phyloP scores from a whole-genome alignment of 2,113 vertebrate genomes.

The Xenus cinereus region DNA sequence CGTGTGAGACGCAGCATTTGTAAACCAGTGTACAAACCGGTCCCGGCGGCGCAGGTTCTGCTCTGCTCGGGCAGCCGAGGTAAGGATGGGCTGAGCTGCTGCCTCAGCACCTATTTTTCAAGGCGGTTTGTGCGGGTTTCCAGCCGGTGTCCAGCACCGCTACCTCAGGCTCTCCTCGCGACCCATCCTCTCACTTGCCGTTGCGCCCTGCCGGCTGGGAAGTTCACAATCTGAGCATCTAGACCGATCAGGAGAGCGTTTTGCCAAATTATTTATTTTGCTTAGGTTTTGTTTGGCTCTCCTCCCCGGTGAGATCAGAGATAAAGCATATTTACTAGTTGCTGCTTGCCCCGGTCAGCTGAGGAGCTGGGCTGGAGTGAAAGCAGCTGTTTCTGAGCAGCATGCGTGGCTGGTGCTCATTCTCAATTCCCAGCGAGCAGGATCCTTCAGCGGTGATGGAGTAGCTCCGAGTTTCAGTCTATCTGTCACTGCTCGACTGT shows the following conservation, averaged over 20 bases:
- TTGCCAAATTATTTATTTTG: conserved; percentile 36
- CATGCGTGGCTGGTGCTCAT: conserved; percentile 41
- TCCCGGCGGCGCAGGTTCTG: neutral
- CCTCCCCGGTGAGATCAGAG: neutral
- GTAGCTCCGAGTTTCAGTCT: conserved; percentile 73
- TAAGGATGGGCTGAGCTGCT: neutral
- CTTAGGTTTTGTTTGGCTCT: conserved; percentile 6
- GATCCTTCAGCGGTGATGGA: conserved; percentile 73
- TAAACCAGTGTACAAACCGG: neutral
- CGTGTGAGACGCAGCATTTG: neutral
- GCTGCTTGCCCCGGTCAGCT: conserved; percentile 76
- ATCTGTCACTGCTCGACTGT: conserved; percentile 82
- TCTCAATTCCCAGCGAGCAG: conserved; percentile 72
- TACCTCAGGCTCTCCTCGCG: neutral
- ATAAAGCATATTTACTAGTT: conserved; percentile 47
- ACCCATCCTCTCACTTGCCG: neutral
- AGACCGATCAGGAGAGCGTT: neutral
- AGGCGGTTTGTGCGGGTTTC: accelerated
- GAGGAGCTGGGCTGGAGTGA: conserved; percentile 45
- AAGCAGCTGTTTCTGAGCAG: conserved; percentile 26
- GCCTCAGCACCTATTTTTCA: neutral
- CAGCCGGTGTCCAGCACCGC: neutral
- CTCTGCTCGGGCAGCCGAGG: accelerated
- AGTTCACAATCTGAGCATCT: neutral
- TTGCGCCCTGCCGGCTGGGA: neutral